Evolutionary conservation across 2,888 invertebrate genomes (phyloP).

Genomic region (Ctena decussata): DNA sequence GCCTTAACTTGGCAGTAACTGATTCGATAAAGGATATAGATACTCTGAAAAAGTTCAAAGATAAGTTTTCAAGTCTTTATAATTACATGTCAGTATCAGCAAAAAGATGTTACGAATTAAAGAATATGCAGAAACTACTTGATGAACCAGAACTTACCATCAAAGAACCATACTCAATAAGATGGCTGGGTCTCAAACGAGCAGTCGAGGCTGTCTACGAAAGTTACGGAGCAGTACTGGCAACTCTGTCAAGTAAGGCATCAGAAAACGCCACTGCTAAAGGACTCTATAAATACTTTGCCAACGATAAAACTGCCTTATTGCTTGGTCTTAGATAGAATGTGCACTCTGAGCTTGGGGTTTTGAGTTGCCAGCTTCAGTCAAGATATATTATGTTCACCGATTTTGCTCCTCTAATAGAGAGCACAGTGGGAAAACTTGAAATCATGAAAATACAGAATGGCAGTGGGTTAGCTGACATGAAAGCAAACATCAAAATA

Average conservation of each 20-base stretch:
- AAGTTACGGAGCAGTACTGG: constrained; percentile 41
- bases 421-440: constrained; percentile 30
- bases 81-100: constrained; percentile 49
- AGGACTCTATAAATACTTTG: constrained; percentile 50
- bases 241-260: constrained; percentile 52
- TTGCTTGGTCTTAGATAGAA: constrained; percentile 58
- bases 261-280: constrained; percentile 39
- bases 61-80: constrained; percentile 56
- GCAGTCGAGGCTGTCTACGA: constrained; percentile 59
- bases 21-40: constrained; percentile 59
- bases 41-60: constrained; percentile 46
- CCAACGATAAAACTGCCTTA: constrained; percentile 38
- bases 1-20: constrained; percentile 52
- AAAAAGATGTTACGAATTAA: constrained; percentile 28
- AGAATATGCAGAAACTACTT: constrained; percentile 48
- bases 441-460: constrained; percentile 16
- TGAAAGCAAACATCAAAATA: constrained; percentile 10
- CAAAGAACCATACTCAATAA: constrained; percentile 55
- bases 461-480: constrained; percentile 22
- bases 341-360: constrained; percentile 47
- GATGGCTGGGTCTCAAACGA: constrained; percentile 54
- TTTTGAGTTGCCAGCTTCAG: constrained; percentile 27
- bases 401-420: constrained; percentile 43
- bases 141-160: constrained; percentile 53
- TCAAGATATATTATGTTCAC: constrained; percentile 53